Conservation (phyloP, 2,113 vertebrate species). For the Antechinus flavipes region DNA sequence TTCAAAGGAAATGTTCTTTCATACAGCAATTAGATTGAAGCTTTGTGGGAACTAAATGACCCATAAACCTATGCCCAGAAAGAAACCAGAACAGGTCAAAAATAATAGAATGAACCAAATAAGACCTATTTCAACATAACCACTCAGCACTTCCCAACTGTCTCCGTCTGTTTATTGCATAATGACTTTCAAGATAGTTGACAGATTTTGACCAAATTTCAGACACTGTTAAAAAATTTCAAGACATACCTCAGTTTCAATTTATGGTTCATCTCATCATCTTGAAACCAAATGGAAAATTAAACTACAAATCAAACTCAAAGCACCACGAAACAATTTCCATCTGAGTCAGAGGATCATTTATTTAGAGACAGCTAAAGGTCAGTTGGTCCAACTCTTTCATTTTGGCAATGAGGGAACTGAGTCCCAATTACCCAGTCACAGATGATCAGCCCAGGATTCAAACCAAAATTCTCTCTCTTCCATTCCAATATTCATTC, state of each 20-base stretch:
- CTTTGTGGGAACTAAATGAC: neutral
- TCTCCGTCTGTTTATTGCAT: neutral
- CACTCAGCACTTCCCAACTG: neutral
- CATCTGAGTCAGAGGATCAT: neutral
- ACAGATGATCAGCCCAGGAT: neutral
- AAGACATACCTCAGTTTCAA: neutral
- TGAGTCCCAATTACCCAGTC: neutral
- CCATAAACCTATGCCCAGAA: neutral
- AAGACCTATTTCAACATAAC: neutral
- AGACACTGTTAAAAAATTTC: neutral
- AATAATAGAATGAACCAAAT: neutral
- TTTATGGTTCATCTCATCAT: neutral
- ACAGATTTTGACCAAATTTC: neutral
- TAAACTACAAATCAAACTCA: neutral
- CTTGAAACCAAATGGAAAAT: neutral
- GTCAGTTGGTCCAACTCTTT: neutral
- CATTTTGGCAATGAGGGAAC: neutral
- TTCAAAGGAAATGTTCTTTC: neutral
- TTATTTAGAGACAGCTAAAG: neutral
- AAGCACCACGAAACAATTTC: neutral
- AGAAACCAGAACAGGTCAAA: constrained; percentile 2
- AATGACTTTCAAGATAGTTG: neutral
- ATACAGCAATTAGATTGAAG: neutral
- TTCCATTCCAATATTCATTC: neutral
- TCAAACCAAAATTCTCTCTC: neutral